These are phyloP conservation scores for Gasterosteus aculeatus DNA, from an alignment of 2,113 vertebrate species.

Conservation along the genomic window DNA sequence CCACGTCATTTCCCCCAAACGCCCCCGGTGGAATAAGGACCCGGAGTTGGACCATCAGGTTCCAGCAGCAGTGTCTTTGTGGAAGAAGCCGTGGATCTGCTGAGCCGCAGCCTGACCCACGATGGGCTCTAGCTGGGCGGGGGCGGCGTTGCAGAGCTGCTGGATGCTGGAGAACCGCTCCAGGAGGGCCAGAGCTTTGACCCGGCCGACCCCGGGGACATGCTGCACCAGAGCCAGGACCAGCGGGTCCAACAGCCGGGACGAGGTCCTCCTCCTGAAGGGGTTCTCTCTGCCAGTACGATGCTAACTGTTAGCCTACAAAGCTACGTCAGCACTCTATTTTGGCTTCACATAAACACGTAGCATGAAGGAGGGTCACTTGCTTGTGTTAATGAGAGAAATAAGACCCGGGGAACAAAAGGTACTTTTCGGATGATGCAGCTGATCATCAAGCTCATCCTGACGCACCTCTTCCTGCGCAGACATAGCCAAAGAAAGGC, in stretches of 20 bases:
- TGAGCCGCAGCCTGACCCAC: slow-evolving; percentile 83
- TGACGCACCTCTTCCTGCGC: slow-evolving; percentile 64
- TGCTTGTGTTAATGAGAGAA: not conserved
- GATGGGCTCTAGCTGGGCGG: slow-evolving; percentile 78
- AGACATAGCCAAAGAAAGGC: slow-evolving; percentile 68
- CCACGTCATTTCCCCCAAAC: not conserved
- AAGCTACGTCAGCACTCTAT: too few species aligned
- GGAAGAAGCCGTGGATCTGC: slow-evolving; percentile 85
- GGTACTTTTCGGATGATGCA: slow-evolving; percentile 34
- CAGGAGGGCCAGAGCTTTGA: slow-evolving; percentile 87
- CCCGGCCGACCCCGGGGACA: slow-evolving; percentile 88
- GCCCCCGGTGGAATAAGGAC: not conserved
- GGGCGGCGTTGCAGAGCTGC: slow-evolving; percentile 79
- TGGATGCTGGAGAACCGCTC: slow-evolving; percentile 85
- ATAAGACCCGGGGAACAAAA: not conserved
- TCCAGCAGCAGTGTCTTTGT: slow-evolving; percentile 18
- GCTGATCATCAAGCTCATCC: slow-evolving; percentile 23
- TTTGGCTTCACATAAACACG: not conserved
- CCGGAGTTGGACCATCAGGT: not conserved
- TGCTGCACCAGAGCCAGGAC: slow-evolving; percentile 83
- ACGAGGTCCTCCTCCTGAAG: slow-evolving; percentile 73
- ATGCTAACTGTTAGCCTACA: not conserved
- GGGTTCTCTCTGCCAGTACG: slow-evolving; percentile 82
- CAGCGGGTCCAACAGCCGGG: slow-evolving; percentile 70
- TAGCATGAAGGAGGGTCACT: too few species aligned